A percentile compares a stretch with the other conserved stretches of the same genome.
phyloP scores from a whole-genome alignment of 2,113 vertebrate genomes.

The Bagarius yarrelli region DNA sequence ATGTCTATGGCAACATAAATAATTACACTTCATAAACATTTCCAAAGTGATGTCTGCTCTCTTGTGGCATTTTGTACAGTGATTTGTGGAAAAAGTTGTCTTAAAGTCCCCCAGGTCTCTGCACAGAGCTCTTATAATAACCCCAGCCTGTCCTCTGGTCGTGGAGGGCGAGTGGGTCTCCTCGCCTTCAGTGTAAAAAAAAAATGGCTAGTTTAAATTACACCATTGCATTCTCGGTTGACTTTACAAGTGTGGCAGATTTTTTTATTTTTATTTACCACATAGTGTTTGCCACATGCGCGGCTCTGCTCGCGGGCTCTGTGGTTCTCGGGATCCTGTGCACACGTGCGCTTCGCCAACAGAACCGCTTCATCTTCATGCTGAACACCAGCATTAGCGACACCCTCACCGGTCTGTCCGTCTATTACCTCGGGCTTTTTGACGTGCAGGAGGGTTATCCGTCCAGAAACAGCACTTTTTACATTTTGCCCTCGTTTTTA shows the following conservation, averaged over 20 bases:
- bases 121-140: constrained; percentile 4
- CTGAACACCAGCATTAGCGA: constrained; percentile 77
- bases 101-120: neutral
- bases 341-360: constrained; percentile 62
- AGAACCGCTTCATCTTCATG: constrained; percentile 77
- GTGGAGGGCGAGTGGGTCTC: constrained; percentile 30
- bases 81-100: neutral
- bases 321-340: constrained; percentile 66
- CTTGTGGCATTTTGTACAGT: neutral
- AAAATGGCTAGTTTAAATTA: constrained; percentile 51
- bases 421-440: constrained; percentile 75
- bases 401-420: constrained; percentile 72
- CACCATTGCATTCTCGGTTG: constrained; percentile 65
- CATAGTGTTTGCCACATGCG: constrained; percentile 66
- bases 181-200: neutral
- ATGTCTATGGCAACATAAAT: neutral
- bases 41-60: neutral
- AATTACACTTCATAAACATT: neutral
- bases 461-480: constrained; percentile 69
- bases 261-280: constrained; percentile 72
- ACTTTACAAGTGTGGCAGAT: constrained; percentile 61
- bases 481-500: constrained; percentile 72
- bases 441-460: constrained; percentile 76
- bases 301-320: constrained; percentile 67
- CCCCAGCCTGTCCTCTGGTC: constrained; percentile 20